These are phyloP conservation scores for Hypotaenidia philippensis DNA, from an alignment of 2,797 vertebrate genomes.

Conservation along the genomic window DNA sequence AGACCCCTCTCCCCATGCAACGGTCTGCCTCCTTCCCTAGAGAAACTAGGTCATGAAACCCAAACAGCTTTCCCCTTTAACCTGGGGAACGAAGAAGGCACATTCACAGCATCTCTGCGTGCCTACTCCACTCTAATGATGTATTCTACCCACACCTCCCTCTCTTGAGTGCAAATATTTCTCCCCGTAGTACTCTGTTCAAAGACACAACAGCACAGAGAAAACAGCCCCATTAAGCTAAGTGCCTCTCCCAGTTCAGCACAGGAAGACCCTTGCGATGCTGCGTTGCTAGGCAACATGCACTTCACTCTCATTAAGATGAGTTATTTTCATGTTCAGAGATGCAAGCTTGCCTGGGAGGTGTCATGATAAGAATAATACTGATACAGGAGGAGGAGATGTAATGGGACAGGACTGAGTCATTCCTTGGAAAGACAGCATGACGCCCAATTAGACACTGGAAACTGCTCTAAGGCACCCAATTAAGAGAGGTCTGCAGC, in stretches of 20 bases:
- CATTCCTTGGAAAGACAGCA: neutral
- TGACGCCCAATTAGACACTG: neutral
- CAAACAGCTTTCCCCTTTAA: neutral
- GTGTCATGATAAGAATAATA: neutral
- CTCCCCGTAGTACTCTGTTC: neutral
- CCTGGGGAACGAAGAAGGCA: neutral
- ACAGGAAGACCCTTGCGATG: neutral
- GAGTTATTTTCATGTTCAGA: constrained; percentile 32
- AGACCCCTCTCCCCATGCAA: neutral
- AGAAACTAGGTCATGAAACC: neutral
- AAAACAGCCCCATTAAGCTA: neutral
- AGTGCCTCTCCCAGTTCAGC: constrained; percentile 1
- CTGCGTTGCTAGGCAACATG: constrained; percentile 21
- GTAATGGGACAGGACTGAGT: neutral
- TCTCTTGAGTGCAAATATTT: neutral
- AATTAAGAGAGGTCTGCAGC: neutral
- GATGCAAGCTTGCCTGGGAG: constrained; percentile 25
- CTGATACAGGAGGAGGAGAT: neutral
- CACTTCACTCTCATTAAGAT: constrained; percentile 45
- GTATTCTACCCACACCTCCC: neutral
- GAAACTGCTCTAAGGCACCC: neutral
- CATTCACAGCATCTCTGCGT: neutral
- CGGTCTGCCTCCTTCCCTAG: neutral
- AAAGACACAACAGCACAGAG: neutral
- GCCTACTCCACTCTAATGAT: neutral